Conservation (phyloP, 2,113 vertebrate genomes). For the Ovis canadensis region DNA sequence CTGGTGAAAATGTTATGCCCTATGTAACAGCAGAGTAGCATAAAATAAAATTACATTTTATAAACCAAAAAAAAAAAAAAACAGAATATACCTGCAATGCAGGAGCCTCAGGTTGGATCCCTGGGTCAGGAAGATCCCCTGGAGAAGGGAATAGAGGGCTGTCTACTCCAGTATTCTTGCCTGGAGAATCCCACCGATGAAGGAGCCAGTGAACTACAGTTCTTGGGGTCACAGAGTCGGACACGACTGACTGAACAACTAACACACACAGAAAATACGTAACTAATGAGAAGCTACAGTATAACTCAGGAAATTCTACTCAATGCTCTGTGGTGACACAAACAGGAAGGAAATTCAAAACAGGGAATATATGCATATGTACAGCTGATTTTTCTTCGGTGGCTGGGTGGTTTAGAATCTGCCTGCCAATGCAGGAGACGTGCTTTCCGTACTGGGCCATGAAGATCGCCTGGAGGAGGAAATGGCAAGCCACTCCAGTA, state of each 20-base stretch:
- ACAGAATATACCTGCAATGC: not conserved
- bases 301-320: not conserved
- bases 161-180: not conserved
- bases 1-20: slow-evolving; percentile 95
- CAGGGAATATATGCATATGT: not conserved
- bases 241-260: not conserved
- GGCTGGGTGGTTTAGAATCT: not conserved
- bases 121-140: not conserved
- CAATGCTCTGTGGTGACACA: not conserved
- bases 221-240: not conserved
- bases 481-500: not conserved
- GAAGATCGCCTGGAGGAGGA: not conserved
- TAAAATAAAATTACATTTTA: slow-evolving; percentile 97
- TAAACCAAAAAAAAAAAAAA: slow-evolving; percentile 81
- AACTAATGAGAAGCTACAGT: not conserved
- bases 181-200: not conserved
- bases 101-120: not conserved
- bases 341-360: not conserved
- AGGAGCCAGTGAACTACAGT: not conserved
- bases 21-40: slow-evolving; percentile 94
- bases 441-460: not conserved
- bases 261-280: not conserved
- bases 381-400: not conserved
- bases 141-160: not conserved
- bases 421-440: not conserved